phyloP scores from a whole-genome alignment of 1,140 invertebrate genomes.

The Sycophila sp. region DNA sequence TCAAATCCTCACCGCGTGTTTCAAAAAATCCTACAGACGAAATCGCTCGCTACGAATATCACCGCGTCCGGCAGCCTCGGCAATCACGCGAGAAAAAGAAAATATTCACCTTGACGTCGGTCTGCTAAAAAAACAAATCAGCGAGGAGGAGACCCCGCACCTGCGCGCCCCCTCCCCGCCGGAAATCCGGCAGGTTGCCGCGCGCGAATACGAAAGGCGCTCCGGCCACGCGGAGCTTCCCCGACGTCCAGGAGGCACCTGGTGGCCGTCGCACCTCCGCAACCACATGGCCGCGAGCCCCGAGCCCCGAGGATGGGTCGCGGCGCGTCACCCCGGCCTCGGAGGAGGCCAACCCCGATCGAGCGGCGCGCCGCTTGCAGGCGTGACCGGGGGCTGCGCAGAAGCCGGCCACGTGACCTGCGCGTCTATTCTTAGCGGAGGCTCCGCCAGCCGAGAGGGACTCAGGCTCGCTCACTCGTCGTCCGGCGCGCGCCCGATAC shows the following conservation, averaged over 20 bases:
- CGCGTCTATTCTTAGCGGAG: conserved; percentile 64
- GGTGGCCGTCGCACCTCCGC: not conserved
- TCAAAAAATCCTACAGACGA: not conserved
- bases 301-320: not conserved
- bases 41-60: not conserved
- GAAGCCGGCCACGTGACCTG: conserved; percentile 57
- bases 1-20: conserved; percentile 1
- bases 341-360: not conserved
- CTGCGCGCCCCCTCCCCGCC: too few species aligned
- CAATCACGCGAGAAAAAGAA: too few species aligned
- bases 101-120: too few species aligned
- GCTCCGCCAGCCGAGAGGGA: conserved; percentile 37
- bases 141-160: too few species aligned
- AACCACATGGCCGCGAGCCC: not conserved
- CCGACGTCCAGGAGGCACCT: not conserved
- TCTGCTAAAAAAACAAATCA: too few species aligned
- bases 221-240: not conserved
- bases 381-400: conserved; percentile 49
- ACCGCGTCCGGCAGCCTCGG: not conserved
- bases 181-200: conserved; percentile 34
- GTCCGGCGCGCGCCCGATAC: conserved; percentile 64
- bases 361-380: not conserved
- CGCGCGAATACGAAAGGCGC: conserved; percentile 27
- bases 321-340: not conserved
- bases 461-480: conserved; percentile 64